Base-by-base conservation (phyloP, 2,888 invertebrate genomes). In the Drosophila macrospina region DNA sequence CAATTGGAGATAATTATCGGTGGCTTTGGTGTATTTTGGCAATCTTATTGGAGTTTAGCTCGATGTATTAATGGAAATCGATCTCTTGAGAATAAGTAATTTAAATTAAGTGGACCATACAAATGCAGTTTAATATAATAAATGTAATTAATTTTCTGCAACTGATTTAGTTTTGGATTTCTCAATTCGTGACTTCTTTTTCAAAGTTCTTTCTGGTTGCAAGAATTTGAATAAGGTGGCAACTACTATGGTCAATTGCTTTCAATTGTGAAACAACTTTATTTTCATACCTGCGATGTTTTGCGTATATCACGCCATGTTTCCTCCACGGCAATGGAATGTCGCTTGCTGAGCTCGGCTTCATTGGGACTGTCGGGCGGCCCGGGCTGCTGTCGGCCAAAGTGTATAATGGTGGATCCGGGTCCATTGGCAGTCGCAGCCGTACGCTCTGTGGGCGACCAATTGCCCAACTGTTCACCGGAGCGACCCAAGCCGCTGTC, bases 401-500 rank as follows among this genome's bases (percentile, higher is more conserved):
- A 91, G 34, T 91, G 91, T 45, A 92, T 91, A 1, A 92, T 89
- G 11, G 92, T 92, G 3, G 89, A 89, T 24, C 89, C 86, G 3
- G 74, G 64, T 5, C 69, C 81, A 26, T 68, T 79, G 6, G 61
- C 62, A 0, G 74, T 11, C 0, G 69, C 52, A 0, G 74, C 61
- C 2, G 79, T 66, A 2, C 85, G 72, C 1, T 91, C 87, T 1
- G 91, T 89, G 20, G 92, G 91, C 5, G 93, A 92, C 91, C 88
- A 93, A 71, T 90, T 90, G 24, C 95, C 94, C 44, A 95, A 92
- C 92, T 96, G 93, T 92, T 96, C 96, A 16, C 94, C 94, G 0
- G 96, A 96, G 84, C 95, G 94, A 72, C 95, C 96, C 80, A 96
- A 94, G 0, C 96, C 96, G 84, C 96, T 96, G 80, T 96, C 96